Base-by-base conservation (phyloP, 2,113 vertebrate species). In the Salvelinus alpinus region DNA sequence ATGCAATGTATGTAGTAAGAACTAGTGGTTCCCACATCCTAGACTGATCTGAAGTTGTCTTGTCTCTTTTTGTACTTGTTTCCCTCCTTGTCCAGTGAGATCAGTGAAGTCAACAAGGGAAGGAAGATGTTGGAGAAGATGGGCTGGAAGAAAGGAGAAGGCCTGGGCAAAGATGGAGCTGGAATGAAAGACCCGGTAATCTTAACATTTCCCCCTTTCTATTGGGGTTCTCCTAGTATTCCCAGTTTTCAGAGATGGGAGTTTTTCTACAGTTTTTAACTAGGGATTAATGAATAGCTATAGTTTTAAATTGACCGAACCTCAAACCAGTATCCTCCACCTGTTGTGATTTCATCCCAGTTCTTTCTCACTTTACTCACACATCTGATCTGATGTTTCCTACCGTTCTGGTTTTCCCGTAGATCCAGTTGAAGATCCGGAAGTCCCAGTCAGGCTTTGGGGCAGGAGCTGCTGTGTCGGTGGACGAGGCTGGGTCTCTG, bases 141-240 rank as follows among this genome's bases (percentile, higher is more conserved):
- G 97, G 98, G 98, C 72, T 99, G 98, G 98, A 99, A 95, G 75
- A 97, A 95, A 79, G 98, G 98, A 71, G 96, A 99, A 74, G 97
- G 97, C 3, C 93, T 99, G 25, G 98, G 98, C 20, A 99, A 96
- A 90, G 95, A 94, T 47, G 95, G 96, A 57, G 86, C 93, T 18
- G 97, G 97, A 65, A 96, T 96, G 89, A 98, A 94, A 74, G 92
- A 93, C 79, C 97, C 97, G 75, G 98, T 99, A 93, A 87, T 94
- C 89, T 77, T 3, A 38, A 27, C 38, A 4, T 24, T 13, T 5
- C 38, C 44, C 8, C 47, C 11, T 57, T 13, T 7, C 12, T 54
- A 3, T 64, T 54, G 13, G 14, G 1, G 14, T 44, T 11, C 9
- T 44, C 38, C 38, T 44, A 11, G 38, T 44, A 44, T 70, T 44